phyloP scores from a whole-genome alignment of 2,797 vertebrate genomes.

The Capromys pilorides region DNA sequence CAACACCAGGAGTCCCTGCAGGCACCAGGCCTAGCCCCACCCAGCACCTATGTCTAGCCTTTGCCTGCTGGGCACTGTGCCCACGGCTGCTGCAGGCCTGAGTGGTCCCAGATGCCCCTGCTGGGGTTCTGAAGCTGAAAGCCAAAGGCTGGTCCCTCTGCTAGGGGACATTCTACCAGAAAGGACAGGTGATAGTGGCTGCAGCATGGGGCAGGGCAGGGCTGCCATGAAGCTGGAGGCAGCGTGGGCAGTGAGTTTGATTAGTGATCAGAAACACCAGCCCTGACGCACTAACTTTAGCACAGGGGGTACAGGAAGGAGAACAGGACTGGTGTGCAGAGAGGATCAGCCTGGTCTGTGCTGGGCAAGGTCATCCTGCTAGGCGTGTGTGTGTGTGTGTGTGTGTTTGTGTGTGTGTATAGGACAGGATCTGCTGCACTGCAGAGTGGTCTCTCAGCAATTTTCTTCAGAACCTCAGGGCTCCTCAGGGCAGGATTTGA shows the following conservation, averaged over 20 bases:
- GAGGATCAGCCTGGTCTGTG: not conserved
- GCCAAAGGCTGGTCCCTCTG: not conserved
- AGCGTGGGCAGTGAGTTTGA: not conserved
- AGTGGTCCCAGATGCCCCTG: slow-evolving; percentile 6
- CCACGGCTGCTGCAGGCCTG: not conserved
- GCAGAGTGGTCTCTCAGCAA: not conserved
- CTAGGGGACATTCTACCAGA: too few species aligned
- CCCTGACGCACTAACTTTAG: not conserved
- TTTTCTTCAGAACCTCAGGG: not conserved
- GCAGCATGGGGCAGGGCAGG: not conserved
- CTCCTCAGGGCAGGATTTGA: not conserved
- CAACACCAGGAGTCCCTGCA: not conserved
- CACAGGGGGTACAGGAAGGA: not conserved
- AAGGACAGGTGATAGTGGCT: not conserved
- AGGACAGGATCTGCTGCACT: too few species aligned
- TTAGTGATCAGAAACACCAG: not conserved
- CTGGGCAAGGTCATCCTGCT: not conserved
- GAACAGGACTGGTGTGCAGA: not conserved
- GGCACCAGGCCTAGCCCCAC: not conserved
- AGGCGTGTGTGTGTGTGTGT: not conserved
- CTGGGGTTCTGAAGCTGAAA: not conserved
- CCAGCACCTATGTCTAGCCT: not conserved
- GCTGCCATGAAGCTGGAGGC: not conserved
- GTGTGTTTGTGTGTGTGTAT: not conserved
- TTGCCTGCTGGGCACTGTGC: not conserved